Conservation (phyloP, 2,888 invertebrate species). For the Lingula anatina region DNA sequence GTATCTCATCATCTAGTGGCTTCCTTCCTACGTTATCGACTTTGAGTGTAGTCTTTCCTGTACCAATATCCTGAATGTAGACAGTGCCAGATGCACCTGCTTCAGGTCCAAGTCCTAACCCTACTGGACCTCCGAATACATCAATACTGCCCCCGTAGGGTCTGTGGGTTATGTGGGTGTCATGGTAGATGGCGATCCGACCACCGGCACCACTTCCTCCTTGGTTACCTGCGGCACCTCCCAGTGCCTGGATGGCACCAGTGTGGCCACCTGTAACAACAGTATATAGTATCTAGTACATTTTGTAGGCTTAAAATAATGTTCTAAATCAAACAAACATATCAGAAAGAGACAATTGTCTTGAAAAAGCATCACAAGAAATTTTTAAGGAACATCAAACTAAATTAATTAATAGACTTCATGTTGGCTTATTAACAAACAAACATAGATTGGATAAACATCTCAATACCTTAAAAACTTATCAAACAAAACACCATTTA, state of each 20-base stretch:
- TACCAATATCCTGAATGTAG: conserved; percentile 16
- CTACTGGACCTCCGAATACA: conserved; percentile 18
- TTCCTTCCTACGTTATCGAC: conserved; percentile 24
- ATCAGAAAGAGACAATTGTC: no score
- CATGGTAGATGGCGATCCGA: conserved; percentile 29
- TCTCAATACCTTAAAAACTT: no score
- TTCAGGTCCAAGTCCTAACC: conserved; percentile 19
- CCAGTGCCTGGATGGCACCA: conserved; percentile 26
- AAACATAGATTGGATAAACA: no score
- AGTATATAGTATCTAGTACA: no score
- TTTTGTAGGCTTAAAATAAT: no score
- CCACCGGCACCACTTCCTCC: conserved; percentile 33
- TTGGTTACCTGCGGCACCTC: conserved; percentile 19
- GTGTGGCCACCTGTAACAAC: conserved; percentile 30
- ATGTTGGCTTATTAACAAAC: no score
- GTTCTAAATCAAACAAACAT: no score
- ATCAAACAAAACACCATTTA: no score
- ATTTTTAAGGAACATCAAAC: no score
- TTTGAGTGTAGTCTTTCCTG: conserved; percentile 13
- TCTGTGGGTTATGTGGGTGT: conserved; percentile 18
- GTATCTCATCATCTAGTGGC: conserved; percentile 15
- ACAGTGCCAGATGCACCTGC: conserved; percentile 31
- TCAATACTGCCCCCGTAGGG: conserved; percentile 25
- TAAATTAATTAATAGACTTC: no score
- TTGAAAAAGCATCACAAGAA: no score